A percentile compares a stretch with the other conserved stretches of the same genome.
Evolutionary conservation across 2,888 invertebrate genomes (phyloP).

Genomic region (Taenaris catops): DNA sequence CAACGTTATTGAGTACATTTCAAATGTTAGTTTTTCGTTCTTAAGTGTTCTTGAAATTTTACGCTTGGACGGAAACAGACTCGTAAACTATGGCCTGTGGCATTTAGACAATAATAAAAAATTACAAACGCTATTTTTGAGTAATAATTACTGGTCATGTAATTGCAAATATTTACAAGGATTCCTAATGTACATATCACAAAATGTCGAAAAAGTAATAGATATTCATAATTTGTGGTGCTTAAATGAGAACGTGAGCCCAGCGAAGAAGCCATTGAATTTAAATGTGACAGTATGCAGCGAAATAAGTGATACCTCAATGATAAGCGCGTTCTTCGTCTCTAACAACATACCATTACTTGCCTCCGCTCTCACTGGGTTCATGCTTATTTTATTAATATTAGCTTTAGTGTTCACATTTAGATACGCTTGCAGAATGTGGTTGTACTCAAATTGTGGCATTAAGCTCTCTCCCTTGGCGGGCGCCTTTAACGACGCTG

Average conservation of each 20-base stretch:
- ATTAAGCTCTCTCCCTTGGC: conserved; percentile 88
- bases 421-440: conserved; percentile 91
- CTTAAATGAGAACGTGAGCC: conserved; percentile 83
- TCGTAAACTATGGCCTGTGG: conserved; percentile 90
- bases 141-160: conserved; percentile 93
- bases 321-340: conserved; percentile 89
- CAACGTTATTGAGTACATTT: conserved; percentile 89
- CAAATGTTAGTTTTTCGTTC: conserved; percentile 88
- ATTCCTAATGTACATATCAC: conserved; percentile 88
- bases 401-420: conserved; percentile 91
- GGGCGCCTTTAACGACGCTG: conserved; percentile 87
- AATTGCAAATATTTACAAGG: conserved; percentile 93
- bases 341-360: conserved; percentile 91
- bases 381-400: conserved; percentile 87
- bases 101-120: conserved; percentile 85
- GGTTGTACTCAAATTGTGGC: conserved; percentile 93
- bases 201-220: conserved; percentile 87
- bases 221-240: conserved; percentile 89
- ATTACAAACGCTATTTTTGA: conserved; percentile 86
- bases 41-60: conserved; percentile 89
- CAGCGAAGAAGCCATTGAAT: conserved; percentile 87
- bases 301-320: conserved; percentile 89
- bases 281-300: conserved; percentile 92
- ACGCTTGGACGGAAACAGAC: conserved; percentile 90
- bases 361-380: conserved; percentile 87